These are phyloP conservation scores for Musca vetustissima DNA, from an alignment of 1,140 invertebrate genomes.

Conservation along the genomic window DNA sequence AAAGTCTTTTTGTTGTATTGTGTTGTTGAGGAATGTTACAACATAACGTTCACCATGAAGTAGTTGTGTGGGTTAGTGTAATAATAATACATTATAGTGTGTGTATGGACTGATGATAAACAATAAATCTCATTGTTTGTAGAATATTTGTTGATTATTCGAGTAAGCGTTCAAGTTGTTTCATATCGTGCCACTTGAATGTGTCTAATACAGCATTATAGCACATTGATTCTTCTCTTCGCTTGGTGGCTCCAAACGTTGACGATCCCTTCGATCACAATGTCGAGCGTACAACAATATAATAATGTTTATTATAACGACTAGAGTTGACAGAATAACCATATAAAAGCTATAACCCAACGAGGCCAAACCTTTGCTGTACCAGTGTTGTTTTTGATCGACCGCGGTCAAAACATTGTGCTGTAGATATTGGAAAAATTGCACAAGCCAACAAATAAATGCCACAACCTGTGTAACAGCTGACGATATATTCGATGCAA, in stretches of 20 bases:
- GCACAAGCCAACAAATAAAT: conserved; percentile 50
- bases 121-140: too few species aligned
- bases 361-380: conserved; percentile 44
- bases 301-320: conserved; percentile 47
- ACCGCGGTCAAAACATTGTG: conserved; percentile 46
- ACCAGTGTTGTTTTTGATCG: conserved; percentile 47
- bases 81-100: too few species aligned
- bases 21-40: too few species aligned
- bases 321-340: conserved; percentile 45
- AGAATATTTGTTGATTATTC: too few species aligned
- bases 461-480: conserved; percentile 48
- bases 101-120: too few species aligned
- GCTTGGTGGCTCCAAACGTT: conserved; percentile 39
- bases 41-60: too few species aligned
- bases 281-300: conserved; percentile 43
- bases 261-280: conserved; percentile 38
- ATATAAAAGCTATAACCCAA: conserved; percentile 54
- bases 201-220: conserved; percentile 51
- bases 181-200: background rate
- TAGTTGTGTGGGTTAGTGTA: too few species aligned
- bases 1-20: too few species aligned
- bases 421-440: conserved; percentile 51
- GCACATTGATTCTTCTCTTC: conserved; percentile 48
- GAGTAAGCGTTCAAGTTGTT: too few species aligned
- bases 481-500: conserved; percentile 46